Evolutionary conservation across 2,888 invertebrate species (phyloP).

Genomic region (Pheosia gnoma): DNA sequence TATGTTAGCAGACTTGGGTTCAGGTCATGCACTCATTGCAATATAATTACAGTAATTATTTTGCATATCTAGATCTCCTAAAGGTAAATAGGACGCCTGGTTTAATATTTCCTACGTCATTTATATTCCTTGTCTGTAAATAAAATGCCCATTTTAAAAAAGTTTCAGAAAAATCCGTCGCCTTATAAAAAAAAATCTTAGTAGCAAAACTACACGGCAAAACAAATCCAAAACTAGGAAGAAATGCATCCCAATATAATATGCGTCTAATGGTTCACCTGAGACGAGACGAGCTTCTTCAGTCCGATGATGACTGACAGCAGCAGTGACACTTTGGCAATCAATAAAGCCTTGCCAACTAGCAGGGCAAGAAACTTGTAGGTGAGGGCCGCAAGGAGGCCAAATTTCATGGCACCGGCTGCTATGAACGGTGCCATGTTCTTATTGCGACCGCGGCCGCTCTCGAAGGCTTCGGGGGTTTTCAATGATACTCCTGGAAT

Average conservation of each 20-base stretch:
- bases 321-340: slow-evolving; percentile 92
- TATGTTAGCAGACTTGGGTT: no score
- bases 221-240: slow-evolving; percentile 5
- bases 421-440: slow-evolving; percentile 89
- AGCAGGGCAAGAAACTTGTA: slow-evolving; percentile 92
- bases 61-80: no score
- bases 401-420: slow-evolving; percentile 91
- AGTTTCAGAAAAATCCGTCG: no score
- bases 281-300: slow-evolving; percentile 91
- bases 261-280: slow-evolving; percentile 68
- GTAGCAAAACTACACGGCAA: background rate
- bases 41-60: no score
- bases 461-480: slow-evolving; percentile 82
- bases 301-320: slow-evolving; percentile 91
- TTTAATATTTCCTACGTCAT: no score
- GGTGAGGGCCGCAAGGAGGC: slow-evolving; percentile 90
- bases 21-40: no score
- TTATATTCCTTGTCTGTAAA: no score
- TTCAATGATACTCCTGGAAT: slow-evolving; percentile 87
- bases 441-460: slow-evolving; percentile 89
- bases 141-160: no score
- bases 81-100: no score
- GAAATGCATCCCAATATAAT: slow-evolving; percentile 21
- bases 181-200: background rate
- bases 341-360: slow-evolving; percentile 93